Evolutionary conservation across 2,888 invertebrate species (phyloP).

Genomic region (Scaptodrosophila latifasciaeformis): DNA sequence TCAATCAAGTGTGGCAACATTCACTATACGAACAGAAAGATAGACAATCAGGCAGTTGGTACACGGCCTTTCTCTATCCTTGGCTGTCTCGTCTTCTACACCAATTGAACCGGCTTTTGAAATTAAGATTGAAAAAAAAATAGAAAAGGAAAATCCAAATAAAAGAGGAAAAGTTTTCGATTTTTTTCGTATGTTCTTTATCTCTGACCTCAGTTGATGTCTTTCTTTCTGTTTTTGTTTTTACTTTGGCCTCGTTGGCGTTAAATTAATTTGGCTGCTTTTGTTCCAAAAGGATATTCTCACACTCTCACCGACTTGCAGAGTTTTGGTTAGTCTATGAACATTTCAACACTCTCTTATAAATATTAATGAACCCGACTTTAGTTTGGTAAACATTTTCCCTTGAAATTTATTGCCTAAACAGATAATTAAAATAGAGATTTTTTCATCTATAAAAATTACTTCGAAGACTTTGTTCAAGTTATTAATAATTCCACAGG

Average conservation of each 20-base stretch:
- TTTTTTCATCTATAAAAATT: too few relatives aligned
- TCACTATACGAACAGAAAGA: slow-evolving; percentile 43
- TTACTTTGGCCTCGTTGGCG: slow-evolving; percentile 41
- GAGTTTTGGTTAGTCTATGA: slow-evolving; percentile 32
- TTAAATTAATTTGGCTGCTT: slow-evolving; percentile 61
- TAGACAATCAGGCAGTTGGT: slow-evolving; percentile 25
- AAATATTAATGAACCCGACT: slow-evolving; percentile 61
- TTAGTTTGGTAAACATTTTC: slow-evolving; percentile 15
- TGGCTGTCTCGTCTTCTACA: slow-evolving; percentile 49
- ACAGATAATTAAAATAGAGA: too few relatives aligned
- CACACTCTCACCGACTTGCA: slow-evolving; percentile 8
- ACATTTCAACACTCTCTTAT: slow-evolving; percentile 33
- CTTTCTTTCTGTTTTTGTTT: slow-evolving; percentile 27
- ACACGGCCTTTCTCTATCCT: slow-evolving; percentile 31
- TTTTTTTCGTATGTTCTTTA: slow-evolving; percentile 38
- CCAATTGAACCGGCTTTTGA: slow-evolving; percentile 53
- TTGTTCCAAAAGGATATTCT: slow-evolving; percentile 39
- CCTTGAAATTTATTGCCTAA: slow-evolving; percentile 30
- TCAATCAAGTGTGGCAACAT: slow-evolving; percentile 69
- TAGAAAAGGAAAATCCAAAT: slow-evolving; percentile 30
- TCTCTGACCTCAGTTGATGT: slow-evolving; percentile 56
- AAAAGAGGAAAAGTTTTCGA: slow-evolving; percentile 5
- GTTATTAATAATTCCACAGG: too few relatives aligned
- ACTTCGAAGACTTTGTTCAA: too few relatives aligned
- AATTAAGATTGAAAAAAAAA: slow-evolving; percentile 43